Evolutionary conservation across 1,140 invertebrate genomes (phyloP), one percentile per base, ranked within the genome.

Genomic region (Penaeus vannamei): DNA sequence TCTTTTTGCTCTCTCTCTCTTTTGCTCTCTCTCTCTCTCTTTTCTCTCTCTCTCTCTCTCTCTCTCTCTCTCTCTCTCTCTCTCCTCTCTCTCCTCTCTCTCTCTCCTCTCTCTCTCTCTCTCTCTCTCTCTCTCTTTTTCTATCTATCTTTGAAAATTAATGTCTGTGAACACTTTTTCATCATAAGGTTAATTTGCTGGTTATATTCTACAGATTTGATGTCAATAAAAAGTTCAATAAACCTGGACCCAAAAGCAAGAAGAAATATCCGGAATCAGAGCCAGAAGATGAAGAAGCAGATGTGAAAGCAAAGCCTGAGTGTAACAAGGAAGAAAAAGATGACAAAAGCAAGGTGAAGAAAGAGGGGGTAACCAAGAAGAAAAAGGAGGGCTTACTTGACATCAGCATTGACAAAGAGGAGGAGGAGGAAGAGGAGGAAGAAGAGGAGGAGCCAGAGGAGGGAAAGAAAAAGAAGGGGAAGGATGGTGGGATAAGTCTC

Each of bases 301-400:
- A 32, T 42, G 90, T 89, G 46, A 81, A 29, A 81, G 64, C 23
- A 22, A 87, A 26, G 84, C 26, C 36, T 3, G 69, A 85, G 14
- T 77, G 90, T 0, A 79, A 87, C 20, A 84, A 66, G 32, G 84
- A 84, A 60, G 86, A 87, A 62, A 84, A 90, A 26, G 77, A 89
- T 26, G 84, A 91, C n/a, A 90, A 84, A 53, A 89, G 77, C 14
- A 76, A 91, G 14, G 85, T 92, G 42, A 92, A 93, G 23, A 91
- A 90, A 17, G 85, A 91, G 60, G 64, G 19, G 23, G 64, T 53
- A 69, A 89, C 53, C 14, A 87, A 72, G 60, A 87, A 91, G 82
- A 87, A 87, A 62, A 91, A 90, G 81, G 85, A 87, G 84, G 77
- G 83, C 7, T 64, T 91, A 59, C 66, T 91, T 29, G 90, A 91